Conservation (phyloP, 2,888 invertebrate species). For the Pherbina coryleti region DNA sequence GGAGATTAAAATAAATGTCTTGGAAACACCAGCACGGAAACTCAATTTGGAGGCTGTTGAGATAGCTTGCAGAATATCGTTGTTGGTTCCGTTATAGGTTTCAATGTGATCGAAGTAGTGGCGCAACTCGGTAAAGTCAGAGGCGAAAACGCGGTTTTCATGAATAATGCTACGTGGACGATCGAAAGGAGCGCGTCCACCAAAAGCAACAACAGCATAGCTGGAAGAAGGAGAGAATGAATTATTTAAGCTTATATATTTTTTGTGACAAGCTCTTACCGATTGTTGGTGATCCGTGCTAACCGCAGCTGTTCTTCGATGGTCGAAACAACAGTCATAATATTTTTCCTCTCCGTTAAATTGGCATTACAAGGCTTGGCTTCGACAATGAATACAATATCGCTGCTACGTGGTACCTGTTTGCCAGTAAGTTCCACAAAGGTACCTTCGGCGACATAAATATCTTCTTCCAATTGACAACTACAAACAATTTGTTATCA, state of each 20-base stretch:
- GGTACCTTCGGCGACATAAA: slow-evolving; percentile 80
- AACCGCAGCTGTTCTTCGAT: slow-evolving; percentile 79
- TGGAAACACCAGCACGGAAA: slow-evolving; percentile 86
- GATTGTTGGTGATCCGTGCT: slow-evolving; percentile 76
- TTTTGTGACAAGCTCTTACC: slow-evolving; percentile 69
- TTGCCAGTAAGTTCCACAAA: slow-evolving; percentile 76
- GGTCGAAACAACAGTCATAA: slow-evolving; percentile 77
- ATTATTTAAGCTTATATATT: neutral
- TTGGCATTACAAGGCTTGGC: slow-evolving; percentile 86
- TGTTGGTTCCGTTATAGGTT: slow-evolving; percentile 70
- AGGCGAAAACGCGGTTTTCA: slow-evolving; percentile 78
- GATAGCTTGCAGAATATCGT: slow-evolving; percentile 83
- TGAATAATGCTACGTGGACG: slow-evolving; percentile 81
- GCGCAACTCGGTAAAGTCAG: slow-evolving; percentile 73
- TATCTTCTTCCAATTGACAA: slow-evolving; percentile 79
- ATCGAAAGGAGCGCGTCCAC: slow-evolving; percentile 80
- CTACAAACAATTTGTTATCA: slow-evolving; percentile 63
- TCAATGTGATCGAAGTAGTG: slow-evolving; percentile 79
- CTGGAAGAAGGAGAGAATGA: slow-evolving; percentile 67
- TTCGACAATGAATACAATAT: slow-evolving; percentile 91
- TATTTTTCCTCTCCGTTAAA: slow-evolving; percentile 76
- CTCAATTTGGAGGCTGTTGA: slow-evolving; percentile 79
- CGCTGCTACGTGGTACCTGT: slow-evolving; percentile 78
- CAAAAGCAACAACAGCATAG: slow-evolving; percentile 86
- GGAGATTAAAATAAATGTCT: slow-evolving; percentile 84